These are phyloP conservation scores for Pyxicephalus adspersus DNA, from an alignment of 2,113 vertebrate species.

Conservation along the genomic window DNA sequence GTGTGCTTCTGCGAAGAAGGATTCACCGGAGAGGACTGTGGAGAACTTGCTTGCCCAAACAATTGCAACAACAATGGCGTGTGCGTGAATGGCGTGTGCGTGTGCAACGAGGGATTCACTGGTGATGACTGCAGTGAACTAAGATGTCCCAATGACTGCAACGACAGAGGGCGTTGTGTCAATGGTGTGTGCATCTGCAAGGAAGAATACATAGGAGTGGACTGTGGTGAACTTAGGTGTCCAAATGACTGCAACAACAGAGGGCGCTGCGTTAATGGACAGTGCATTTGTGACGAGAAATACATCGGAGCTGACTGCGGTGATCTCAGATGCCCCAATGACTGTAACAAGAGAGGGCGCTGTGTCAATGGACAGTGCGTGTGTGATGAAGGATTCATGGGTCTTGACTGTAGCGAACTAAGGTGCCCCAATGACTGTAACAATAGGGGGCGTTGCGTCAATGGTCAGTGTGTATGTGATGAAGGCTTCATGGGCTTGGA, in stretches of 20 bases:
- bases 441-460: slow-evolving; percentile 77
- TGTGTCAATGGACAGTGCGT: slow-evolving; percentile 80
- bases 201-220: slow-evolving; percentile 79
- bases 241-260: slow-evolving; percentile 79
- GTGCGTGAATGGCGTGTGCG: slow-evolving; percentile 84
- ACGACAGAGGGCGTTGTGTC: slow-evolving; percentile 82
- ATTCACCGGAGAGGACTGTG: slow-evolving; percentile 88
- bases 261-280: slow-evolving; percentile 80
- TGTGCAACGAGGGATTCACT: slow-evolving; percentile 81
- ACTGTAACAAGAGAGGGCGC: slow-evolving; percentile 78
- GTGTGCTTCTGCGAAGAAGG: slow-evolving; percentile 90
- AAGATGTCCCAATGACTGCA: slow-evolving; percentile 84
- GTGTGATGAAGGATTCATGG: slow-evolving; percentile 79
- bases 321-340: slow-evolving; percentile 79
- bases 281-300: slow-evolving; percentile 81
- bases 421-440: slow-evolving; percentile 85
- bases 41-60: slow-evolving; percentile 79
- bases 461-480: slow-evolving; percentile 83
- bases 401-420: slow-evolving; percentile 79
- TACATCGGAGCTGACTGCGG: slow-evolving; percentile 84
- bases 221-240: slow-evolving; percentile 82
- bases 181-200: slow-evolving; percentile 85
- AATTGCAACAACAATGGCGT: slow-evolving; percentile 80
- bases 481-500: slow-evolving; percentile 79
- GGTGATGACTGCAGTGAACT: slow-evolving; percentile 85